phyloP scores from a whole-genome alignment of 2,797 vertebrate species.

The Pyrocephalus nanus region DNA sequence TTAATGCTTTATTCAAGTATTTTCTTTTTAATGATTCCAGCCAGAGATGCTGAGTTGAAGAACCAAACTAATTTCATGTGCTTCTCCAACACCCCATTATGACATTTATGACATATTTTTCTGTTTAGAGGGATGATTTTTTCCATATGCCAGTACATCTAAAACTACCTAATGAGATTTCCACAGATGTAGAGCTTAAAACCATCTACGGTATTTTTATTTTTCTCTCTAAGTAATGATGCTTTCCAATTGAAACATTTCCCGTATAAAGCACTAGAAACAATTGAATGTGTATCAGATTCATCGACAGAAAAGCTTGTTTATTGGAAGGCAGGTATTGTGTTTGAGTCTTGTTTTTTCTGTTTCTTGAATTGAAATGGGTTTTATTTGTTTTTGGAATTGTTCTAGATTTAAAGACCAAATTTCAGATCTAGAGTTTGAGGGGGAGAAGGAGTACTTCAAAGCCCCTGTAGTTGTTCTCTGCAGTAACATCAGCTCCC shows the following conservation, averaged over 20 bases:
- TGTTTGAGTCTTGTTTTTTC: neutral
- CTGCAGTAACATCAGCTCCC: neutral
- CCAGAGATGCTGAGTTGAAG: conserved; percentile 62
- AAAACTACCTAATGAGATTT: conserved; percentile 79
- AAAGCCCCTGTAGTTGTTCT: neutral
- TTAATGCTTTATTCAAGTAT: conserved; percentile 51
- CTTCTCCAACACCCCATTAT: conserved; percentile 72
- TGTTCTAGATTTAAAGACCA: neutral
- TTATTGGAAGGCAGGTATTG: conserved; percentile 7
- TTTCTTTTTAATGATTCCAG: conserved; percentile 60
- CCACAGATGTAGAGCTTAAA: conserved; percentile 77
- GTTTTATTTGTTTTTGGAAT: neutral
- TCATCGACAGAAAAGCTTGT: conserved; percentile 25
- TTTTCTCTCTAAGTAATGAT: conserved; percentile 67
- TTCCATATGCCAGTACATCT: conserved; percentile 81
- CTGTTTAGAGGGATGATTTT: conserved; percentile 78
- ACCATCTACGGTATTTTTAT: conserved; percentile 69
- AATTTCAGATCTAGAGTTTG: neutral
- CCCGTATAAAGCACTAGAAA: conserved; percentile 54
- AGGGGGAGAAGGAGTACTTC: neutral
- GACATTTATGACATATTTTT: conserved; percentile 78
- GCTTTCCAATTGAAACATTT: conserved; percentile 72
- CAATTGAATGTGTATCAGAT: conserved; percentile 22
- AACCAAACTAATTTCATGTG: conserved; percentile 77
- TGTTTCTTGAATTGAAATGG: neutral